Evolutionary conservation across 2,113 vertebrate genomes (phyloP).

Genomic region (Hassar affinis): DNA sequence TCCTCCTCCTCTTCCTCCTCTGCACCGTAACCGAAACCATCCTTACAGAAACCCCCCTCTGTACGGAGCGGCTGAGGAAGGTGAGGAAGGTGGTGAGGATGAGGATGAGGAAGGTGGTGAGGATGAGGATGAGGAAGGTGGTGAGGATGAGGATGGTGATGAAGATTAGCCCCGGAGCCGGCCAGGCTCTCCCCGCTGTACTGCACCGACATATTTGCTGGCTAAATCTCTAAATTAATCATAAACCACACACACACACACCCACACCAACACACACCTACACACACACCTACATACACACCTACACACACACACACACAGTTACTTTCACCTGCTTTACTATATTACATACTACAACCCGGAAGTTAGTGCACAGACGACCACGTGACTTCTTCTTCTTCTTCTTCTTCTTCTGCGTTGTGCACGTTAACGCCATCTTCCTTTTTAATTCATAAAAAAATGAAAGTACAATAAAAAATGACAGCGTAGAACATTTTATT

Average conservation of each 20-base stretch:
- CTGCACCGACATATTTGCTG: neutral
- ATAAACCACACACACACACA: neutral
- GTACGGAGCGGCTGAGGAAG: neutral
- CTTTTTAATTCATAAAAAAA: no score
- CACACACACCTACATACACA: neutral
- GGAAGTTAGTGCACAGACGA: slow-evolving; percentile 25
- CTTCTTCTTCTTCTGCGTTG: neutral
- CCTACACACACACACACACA: neutral
- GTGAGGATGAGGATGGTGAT: neutral
- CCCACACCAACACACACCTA: neutral
- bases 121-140: no score
- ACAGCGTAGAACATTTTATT: no score
- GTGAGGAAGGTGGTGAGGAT: no score
- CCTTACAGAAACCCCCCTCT: neutral
- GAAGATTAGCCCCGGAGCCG: neutral
- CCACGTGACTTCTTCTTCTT: neutral
- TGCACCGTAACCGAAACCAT: neutral
- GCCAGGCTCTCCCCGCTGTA: neutral
- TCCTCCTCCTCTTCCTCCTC: neutral
- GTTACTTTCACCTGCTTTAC: no score
- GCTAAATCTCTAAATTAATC: neutral
- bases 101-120: no score
- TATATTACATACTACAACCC: no score
- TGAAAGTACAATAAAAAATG: no score
- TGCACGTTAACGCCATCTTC: neutral